These are phyloP conservation scores for Alaudala cheleensis DNA, from an alignment of 2,113 vertebrate species.

Conservation along the genomic window DNA sequence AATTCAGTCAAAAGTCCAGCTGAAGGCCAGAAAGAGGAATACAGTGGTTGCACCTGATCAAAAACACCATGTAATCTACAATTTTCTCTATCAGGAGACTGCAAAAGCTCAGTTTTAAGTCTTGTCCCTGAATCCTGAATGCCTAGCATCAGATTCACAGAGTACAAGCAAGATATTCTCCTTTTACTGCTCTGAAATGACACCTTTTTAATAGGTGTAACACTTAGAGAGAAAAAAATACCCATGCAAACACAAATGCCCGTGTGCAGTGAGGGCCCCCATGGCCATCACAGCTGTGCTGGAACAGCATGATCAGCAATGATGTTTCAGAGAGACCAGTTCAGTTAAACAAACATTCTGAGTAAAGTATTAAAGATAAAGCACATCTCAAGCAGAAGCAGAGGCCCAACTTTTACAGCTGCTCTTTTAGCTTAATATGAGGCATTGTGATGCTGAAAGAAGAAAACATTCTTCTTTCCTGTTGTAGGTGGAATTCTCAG, in stretches of 20 bases:
- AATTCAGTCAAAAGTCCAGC: not conserved
- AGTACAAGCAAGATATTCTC: not conserved
- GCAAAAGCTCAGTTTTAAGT: not conserved
- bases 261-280: not conserved
- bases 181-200: not conserved
- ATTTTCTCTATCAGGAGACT: not conserved
- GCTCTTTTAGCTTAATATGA: not conserved
- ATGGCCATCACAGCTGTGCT: not conserved
- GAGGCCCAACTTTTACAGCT: not conserved
- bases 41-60: not conserved
- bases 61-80: not conserved
- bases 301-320: not conserved
- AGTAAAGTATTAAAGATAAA: not conserved
- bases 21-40: not conserved
- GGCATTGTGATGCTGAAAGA: not conserved
- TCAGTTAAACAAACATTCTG: not conserved
- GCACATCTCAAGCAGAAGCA: not conserved
- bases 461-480: not conserved
- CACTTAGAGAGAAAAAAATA: not conserved
- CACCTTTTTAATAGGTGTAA: not conserved
- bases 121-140: not conserved
- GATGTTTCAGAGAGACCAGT: not conserved
- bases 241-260: not conserved
- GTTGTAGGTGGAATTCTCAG: not conserved
- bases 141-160: not conserved